phyloP scores from a whole-genome alignment of 2,888 invertebrate species.

The Caenorhabditis auriculariae region DNA sequence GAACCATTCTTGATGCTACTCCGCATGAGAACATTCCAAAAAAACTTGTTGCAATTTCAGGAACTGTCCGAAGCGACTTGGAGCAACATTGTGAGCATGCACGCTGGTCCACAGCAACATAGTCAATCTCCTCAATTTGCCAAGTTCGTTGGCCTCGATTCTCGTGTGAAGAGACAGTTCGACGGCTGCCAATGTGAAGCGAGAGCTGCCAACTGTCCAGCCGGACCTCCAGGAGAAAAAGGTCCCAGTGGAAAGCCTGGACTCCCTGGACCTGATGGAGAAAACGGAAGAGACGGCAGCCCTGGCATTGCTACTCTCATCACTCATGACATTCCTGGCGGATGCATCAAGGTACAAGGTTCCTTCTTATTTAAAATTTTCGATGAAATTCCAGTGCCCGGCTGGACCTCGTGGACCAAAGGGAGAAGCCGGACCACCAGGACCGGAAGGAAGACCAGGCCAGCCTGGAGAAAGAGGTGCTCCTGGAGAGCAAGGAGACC shows the following conservation, averaged over 20 bases:
- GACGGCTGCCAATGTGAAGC: slow-evolving; percentile 31
- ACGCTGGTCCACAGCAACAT: slow-evolving; percentile 13
- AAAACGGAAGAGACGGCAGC: slow-evolving; percentile 39
- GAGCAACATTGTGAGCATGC: slow-evolving; percentile 32
- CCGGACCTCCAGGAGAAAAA: slow-evolving; percentile 36
- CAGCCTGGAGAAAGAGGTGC: slow-evolving; percentile 34
- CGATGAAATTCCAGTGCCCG: slow-evolving; percentile 17
- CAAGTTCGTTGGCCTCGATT: slow-evolving; percentile 22
- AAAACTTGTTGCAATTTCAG: slow-evolving; percentile 18
- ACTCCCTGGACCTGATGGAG: slow-evolving; percentile 35
- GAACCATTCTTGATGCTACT: too few relatives aligned
- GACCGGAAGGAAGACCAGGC: slow-evolving; percentile 37
- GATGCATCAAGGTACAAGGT: slow-evolving; percentile 33
- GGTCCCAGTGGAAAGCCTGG: slow-evolving; percentile 34
- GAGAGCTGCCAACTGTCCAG: slow-evolving; percentile 27
- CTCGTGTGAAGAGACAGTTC: slow-evolving; percentile 20
- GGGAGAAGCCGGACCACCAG: slow-evolving; percentile 33
- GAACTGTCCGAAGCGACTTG: slow-evolving; percentile 36
- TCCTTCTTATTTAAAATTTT: slow-evolving; percentile 1
- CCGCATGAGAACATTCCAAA: too few relatives aligned
- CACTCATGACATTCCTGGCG: slow-evolving; percentile 35
- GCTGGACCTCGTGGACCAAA: slow-evolving; percentile 31
- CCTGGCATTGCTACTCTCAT: slow-evolving; percentile 34
- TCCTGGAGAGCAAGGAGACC: slow-evolving; percentile 31
- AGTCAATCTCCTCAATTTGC: slow-evolving; percentile 9